These are phyloP conservation scores for Luperina nickerlii DNA, from an alignment of 2,888 invertebrate species.

Conservation along the genomic window DNA sequence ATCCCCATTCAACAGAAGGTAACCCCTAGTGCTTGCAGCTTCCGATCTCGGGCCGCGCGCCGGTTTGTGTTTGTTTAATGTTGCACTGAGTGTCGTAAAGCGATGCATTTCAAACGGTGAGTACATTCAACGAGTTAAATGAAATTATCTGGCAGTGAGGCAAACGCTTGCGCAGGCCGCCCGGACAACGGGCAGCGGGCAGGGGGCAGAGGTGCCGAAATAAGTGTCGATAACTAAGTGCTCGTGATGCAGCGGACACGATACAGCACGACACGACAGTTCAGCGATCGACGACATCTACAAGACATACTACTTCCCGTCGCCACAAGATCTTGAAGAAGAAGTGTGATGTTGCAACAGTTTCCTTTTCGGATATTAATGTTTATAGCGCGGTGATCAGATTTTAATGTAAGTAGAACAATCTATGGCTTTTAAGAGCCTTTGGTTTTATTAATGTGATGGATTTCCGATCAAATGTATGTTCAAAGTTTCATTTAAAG, in stretches of 20 bases:
- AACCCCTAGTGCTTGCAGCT: background rate
- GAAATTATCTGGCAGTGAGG: slow-evolving; percentile 48
- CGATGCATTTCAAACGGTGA: slow-evolving; percentile 27
- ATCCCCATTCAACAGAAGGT: background rate
- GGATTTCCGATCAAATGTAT: background rate
- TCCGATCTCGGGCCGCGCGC: background rate
- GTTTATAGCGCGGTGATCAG: background rate
- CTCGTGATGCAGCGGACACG: slow-evolving; percentile 3
- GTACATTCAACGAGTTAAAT: slow-evolving; percentile 27
- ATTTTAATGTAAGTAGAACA: background rate
- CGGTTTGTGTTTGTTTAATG: background rate
- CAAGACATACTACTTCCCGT: too few relatives aligned
- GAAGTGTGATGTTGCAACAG: background rate
- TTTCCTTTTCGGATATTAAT: background rate
- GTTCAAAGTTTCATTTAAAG: background rate
- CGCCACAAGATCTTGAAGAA: background rate
- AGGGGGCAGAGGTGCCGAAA: slow-evolving; percentile 8
- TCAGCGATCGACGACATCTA: background rate
- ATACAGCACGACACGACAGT: background rate
- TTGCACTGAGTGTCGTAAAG: slow-evolving; percentile 40
- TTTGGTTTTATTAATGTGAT: background rate
- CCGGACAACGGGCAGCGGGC: background rate
- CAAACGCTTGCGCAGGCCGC: slow-evolving; percentile 43
- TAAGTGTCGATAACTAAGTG: slow-evolving; percentile 5
- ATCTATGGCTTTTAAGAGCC: background rate